phyloP scores from a whole-genome alignment of 2,888 invertebrate genomes.

The Drosophila paramelanica region DNA sequence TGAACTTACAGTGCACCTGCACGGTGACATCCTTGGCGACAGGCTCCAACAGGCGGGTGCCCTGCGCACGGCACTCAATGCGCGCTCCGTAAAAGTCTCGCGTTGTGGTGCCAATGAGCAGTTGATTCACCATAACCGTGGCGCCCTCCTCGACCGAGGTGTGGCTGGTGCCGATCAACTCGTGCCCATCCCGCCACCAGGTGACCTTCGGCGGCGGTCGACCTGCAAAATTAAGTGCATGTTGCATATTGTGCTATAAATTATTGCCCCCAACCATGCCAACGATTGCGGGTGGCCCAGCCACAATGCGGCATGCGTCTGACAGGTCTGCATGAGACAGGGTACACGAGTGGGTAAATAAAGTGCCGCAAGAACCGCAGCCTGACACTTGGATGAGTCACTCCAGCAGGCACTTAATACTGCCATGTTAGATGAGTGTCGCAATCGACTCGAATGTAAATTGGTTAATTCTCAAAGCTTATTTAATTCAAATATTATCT shows the following conservation, averaged over 20 bases:
- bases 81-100: slow-evolving; percentile 90
- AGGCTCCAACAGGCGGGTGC: slow-evolving; percentile 89
- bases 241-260: background rate
- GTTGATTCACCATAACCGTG: slow-evolving; percentile 89
- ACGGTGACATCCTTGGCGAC: slow-evolving; percentile 90
- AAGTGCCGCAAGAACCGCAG: slow-evolving; percentile 18
- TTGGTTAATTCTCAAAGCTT: no score
- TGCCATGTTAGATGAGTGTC: no score
- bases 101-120: slow-evolving; percentile 90
- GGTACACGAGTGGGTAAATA: slow-evolving; percentile 21
- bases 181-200: slow-evolving; percentile 92
- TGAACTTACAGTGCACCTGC: slow-evolving; percentile 89
- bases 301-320: background rate
- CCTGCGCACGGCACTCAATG: slow-evolving; percentile 92
- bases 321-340: background rate
- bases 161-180: slow-evolving; percentile 91
- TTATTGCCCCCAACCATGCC: background rate
- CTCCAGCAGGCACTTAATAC: background rate
- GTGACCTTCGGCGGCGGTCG: slow-evolving; percentile 92
- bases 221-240: slow-evolving; percentile 86
- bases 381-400: slow-evolving; percentile 11
- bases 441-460: no score
- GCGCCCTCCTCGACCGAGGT: slow-evolving; percentile 87
- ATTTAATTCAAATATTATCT: no score
- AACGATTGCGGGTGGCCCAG: background rate